Base-by-base conservation (phyloP, 2,888 invertebrate genomes). In the Pogonocherus hispidulus region DNA sequence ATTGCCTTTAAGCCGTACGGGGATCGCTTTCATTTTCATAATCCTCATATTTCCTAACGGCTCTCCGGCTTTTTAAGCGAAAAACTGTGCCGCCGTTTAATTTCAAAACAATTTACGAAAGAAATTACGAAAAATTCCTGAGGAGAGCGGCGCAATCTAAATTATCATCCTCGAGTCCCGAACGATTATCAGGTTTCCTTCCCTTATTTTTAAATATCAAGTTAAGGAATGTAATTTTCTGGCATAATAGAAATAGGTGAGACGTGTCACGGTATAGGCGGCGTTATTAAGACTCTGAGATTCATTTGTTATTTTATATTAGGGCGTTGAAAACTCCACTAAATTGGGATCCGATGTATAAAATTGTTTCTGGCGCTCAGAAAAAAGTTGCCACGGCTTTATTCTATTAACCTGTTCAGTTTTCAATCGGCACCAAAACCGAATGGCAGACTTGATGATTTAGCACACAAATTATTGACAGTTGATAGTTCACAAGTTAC, bases 21-120 rank as follows among this genome's bases (percentile, higher is more conserved):
- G 41, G 63, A 63, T 63, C 63, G 63, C 20, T 52, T 52, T 63
- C 63, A 63, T 63, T 63, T 63, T 63, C 63, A 37, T 63, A 63
- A 63, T 63, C 63, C 63, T 63, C 63, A 49, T 52, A 63, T 63
- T 63, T 63, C 63, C 63, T 60, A 37, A 60, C 51, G 51, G 47
- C 32, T 23, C 52, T 37, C 20, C 32, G 32, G 32, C 14, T 41
- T 41, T 16, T 51, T 63, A 27, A 41, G 37, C 52, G 63, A 19
- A 44, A 52, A 37, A 52, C 52, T 41, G 63, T 51, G 23, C 63
- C 44, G 52, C 18, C 51, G 63, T 63, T 63, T 63, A 63, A 63
- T 63, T 63, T 63, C 63, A 63, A 63, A 63, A 63, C 63, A 63
- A 63, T 63, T 63, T 63, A 41, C 52, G 63, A 63, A 63, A 63